A percentile compares a stretch with the other conserved stretches of the same genome.
Evolutionary conservation across 2,113 vertebrate genomes (phyloP).

Genomic region (Dasyornis broadbenti): DNA sequence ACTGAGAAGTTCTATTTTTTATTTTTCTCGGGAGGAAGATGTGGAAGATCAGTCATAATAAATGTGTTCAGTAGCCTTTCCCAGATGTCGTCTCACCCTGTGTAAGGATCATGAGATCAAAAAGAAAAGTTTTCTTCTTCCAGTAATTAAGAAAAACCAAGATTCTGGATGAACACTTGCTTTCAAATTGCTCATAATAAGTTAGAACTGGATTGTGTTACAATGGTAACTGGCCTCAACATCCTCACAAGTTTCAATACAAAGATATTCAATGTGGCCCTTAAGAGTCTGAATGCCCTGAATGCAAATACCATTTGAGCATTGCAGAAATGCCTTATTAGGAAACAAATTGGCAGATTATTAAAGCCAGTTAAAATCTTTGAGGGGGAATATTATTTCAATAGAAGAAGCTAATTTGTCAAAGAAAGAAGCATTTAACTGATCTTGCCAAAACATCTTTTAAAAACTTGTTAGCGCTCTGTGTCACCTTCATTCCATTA

Average conservation of each 20-base stretch:
- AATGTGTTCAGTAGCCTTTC: not conserved
- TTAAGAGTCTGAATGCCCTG: not conserved
- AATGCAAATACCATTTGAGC: not conserved
- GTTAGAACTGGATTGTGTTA: not conserved
- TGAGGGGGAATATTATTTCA: not conserved
- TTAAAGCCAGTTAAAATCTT: not conserved
- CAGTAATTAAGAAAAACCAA: not conserved
- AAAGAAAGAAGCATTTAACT: not conserved
- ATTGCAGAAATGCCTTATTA: not conserved
- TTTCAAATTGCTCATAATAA: not conserved
- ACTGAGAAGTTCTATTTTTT: not conserved
- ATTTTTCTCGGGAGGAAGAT: not conserved
- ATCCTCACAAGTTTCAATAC: not conserved
- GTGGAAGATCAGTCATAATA: not conserved
- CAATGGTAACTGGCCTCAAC: not conserved
- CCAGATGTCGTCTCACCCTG: not conserved
- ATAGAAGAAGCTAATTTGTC: not conserved
- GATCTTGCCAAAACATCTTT: not conserved
- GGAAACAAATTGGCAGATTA: not conserved
- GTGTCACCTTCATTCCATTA: not conserved
- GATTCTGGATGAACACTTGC: not conserved
- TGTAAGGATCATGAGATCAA: not conserved
- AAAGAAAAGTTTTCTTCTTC: not conserved
- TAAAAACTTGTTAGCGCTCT: not conserved
- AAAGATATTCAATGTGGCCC: not conserved